Evolutionary conservation across 2,888 invertebrate genomes (phyloP).

Genomic region (Dicycla oo): DNA sequence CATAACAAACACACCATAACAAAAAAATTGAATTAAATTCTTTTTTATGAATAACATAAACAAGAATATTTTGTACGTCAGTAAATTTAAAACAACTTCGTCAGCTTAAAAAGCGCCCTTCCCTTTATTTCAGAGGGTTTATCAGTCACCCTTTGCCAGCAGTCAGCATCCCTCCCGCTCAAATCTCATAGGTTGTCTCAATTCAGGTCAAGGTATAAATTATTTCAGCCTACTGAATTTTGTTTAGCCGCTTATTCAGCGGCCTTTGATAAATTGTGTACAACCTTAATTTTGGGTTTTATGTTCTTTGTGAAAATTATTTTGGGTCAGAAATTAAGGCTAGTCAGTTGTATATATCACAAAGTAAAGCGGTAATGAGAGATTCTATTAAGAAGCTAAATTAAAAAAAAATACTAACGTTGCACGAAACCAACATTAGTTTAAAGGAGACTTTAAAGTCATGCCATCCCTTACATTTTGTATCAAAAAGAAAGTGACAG

Average conservation of each 20-base stretch:
- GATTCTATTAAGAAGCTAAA: not conserved
- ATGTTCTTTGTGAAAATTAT: not conserved
- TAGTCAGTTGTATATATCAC: not conserved
- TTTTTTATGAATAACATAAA: no score
- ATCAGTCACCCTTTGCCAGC: slow-evolving; percentile 38
- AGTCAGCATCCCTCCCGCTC: slow-evolving; percentile 35
- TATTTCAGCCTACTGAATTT: slow-evolving; percentile 28
- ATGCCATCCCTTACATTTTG: no score
- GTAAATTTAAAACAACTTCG: slow-evolving; percentile 2
- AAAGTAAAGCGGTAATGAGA: slow-evolving; percentile 9
- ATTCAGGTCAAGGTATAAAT: slow-evolving; percentile 30
- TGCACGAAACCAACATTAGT: no score
- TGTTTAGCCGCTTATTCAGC: slow-evolving; percentile 20
- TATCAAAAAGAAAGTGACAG: no score
- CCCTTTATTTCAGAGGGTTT: slow-evolving; percentile 20
- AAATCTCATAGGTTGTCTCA: slow-evolving; percentile 23
- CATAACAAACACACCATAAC: no score
- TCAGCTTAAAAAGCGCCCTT: slow-evolving; percentile 12
- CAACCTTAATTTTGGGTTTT: slow-evolving; percentile 2
- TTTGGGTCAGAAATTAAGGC: not conserved
- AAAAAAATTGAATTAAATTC: no score
- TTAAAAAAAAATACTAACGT: not conserved
- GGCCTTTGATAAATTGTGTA: not conserved
- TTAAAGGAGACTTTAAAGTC: no score
- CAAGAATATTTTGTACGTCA: not conserved